Evolutionary conservation across 1,140 invertebrate species (phyloP).

Genomic region (Drosophila miranda): DNA sequence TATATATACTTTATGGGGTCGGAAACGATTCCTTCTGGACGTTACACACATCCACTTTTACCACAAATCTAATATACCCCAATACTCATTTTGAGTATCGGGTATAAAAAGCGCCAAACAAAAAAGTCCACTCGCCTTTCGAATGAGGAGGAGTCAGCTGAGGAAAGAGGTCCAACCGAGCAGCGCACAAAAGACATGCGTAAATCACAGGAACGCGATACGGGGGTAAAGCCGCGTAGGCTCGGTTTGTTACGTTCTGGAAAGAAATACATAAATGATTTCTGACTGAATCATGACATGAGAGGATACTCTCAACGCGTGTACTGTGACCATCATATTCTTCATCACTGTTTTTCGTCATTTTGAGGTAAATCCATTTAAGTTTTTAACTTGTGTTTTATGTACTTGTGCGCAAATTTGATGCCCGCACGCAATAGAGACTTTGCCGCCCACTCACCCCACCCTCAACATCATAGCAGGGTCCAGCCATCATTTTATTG

Average conservation of each 20-base stretch:
- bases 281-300: too few relatives aligned
- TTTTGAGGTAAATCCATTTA: constrained; percentile 64
- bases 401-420: constrained; percentile 71
- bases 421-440: constrained; percentile 68
- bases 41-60: too few relatives aligned
- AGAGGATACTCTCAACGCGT: not conserved
- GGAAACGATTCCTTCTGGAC: too few relatives aligned
- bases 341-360: constrained; percentile 32
- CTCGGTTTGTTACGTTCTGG: constrained; percentile 6
- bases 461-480: constrained; percentile 12
- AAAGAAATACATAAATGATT: constrained; percentile 17
- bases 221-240: not conserved
- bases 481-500: constrained; percentile 78
- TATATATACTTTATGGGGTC: too few relatives aligned
- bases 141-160: too few relatives aligned
- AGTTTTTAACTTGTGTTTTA: constrained; percentile 79
- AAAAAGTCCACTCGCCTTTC: too few relatives aligned
- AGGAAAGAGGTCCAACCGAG: not conserved
- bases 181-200: not conserved
- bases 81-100: too few relatives aligned
- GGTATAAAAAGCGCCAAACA: too few relatives aligned
- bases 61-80: too few relatives aligned
- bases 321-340: constrained; percentile 41
- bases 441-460: constrained; percentile 9
- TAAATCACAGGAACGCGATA: not conserved